Evolutionary conservation across 2,888 invertebrate species (phyloP), one percentile per base, ranked within the genome.

Genomic region (Leptura quadrifasciata): DNA sequence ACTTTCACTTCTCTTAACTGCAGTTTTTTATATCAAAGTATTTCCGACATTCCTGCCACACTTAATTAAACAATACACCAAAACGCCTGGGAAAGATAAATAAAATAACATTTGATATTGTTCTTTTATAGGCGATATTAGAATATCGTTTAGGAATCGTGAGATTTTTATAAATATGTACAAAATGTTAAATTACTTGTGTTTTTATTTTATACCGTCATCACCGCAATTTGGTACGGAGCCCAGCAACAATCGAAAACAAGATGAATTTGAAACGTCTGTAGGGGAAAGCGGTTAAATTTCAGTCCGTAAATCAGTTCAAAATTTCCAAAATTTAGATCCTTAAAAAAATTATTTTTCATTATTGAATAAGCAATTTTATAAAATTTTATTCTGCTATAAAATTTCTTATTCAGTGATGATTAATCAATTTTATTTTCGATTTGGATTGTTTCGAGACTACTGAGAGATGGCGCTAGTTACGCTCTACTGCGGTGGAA

Each of bases 31-130:
- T 47, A 47, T 47, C 47, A n/a, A n/a, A 1, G 3, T 47, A 47
- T 47, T 47, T 47, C 47, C 15, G 47, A 47, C 47, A 47, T 47
- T 47, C 47, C 47, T 47, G 47, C 47, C n/a, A 47, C 47, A 47
- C n/a, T 47, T n/a, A 47, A 47, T 47, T 47, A n/a, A 47, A 47
- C 47, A 47, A 47, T 47, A 47, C 15, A 47, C 47, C 12, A 47
- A 47, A 47, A n/a, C 5, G 15, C 47, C 15, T 47, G 47, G 47
- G 47, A 47, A 47, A 39, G 5, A 47, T 47, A 47, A 47, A 47
- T n/a, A 31, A 47, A n/a, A 47, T 15, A 47, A 47, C 47, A n/a
- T n/a, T 47, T n/a, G 47, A 47, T 15, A 47, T n/a, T n/a, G 47
- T 15, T 15, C n/a, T 47, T 47, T 47, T 12, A n/a, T n/a, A n/a